Percentiles rank a stretch among this genome's conserved stretches.
Evolutionary conservation across 1,140 invertebrate species (phyloP).

Genomic region (Lepidotrigona ventralis): DNA sequence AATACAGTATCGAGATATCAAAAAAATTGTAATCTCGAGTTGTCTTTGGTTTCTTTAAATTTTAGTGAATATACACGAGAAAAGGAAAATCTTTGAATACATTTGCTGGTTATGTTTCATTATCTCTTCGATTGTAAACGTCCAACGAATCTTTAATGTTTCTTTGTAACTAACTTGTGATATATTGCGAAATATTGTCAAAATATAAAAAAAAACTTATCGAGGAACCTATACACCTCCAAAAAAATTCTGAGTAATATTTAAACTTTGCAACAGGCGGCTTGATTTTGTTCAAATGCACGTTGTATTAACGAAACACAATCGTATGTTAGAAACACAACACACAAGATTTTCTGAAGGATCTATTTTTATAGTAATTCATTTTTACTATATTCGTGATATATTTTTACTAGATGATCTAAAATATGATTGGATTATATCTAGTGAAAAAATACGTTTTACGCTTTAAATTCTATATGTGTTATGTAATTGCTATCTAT

Average conservation of each 20-base stretch:
- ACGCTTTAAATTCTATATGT: not conserved
- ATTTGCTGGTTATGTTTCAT: slow-evolving; percentile 34
- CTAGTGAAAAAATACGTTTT: slow-evolving; percentile 27
- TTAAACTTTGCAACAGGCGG: not conserved
- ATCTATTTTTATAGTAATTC: slow-evolving; percentile 8
- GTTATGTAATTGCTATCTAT: not conserved
- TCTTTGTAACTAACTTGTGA: not conserved
- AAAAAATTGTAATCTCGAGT: not conserved
- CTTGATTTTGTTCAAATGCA: not conserved
- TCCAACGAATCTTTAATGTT: not conserved
- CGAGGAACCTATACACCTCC: not conserved
- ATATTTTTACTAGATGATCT: slow-evolving; percentile 23
- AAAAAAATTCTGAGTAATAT: not conserved
- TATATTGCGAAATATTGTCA: not conserved
- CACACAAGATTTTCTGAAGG: not conserved
- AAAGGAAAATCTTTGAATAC: slow-evolving; percentile 35
- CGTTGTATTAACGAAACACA: not conserved
- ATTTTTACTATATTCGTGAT: not conserved
- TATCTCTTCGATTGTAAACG: slow-evolving; percentile 6
- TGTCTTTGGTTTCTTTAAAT: not conserved
- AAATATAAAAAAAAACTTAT: not conserved
- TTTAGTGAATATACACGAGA: not conserved
- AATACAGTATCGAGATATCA: not conserved
- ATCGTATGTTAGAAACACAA: slow-evolving; percentile 16
- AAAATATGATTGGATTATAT: slow-evolving; percentile 2